Evolutionary conservation across 2,888 invertebrate genomes (phyloP).

Genomic region (Chironomus tentans): DNA sequence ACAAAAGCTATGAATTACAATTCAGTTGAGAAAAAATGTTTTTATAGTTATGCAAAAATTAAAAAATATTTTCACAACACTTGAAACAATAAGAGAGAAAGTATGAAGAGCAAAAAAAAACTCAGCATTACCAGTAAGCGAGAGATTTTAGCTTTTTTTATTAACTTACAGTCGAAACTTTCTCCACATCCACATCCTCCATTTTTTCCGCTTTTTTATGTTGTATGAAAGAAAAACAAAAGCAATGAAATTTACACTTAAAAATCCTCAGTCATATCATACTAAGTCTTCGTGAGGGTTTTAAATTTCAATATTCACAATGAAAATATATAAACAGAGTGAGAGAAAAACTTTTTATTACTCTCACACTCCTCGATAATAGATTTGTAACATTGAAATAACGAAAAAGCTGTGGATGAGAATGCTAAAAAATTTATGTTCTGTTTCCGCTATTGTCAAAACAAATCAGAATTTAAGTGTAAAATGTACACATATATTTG

Average conservation of each 20-base stretch:
- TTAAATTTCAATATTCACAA: neutral
- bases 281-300: neutral
- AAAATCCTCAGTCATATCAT: neutral
- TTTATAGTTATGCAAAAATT: neutral
- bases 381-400: neutral
- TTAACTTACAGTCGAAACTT: neutral
- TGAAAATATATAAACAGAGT: too few relatives aligned
- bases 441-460: slow-evolving; percentile 13
- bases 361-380: neutral
- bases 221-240: neutral
- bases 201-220: neutral
- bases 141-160: neutral
- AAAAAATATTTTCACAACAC: neutral
- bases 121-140: neutral
- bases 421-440: neutral
- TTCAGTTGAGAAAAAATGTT: neutral
- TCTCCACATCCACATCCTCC: neutral
- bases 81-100: neutral
- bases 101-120: neutral
- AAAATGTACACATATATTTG: neutral
- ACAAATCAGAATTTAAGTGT: slow-evolving; percentile 11
- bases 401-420: too few relatives aligned
- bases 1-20: neutral
- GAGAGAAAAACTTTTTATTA: neutral
- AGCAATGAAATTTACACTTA: neutral